These are phyloP conservation scores for Taenioides sp. DNA, from an alignment of 2,797 vertebrate genomes.

Conservation along the genomic window DNA sequence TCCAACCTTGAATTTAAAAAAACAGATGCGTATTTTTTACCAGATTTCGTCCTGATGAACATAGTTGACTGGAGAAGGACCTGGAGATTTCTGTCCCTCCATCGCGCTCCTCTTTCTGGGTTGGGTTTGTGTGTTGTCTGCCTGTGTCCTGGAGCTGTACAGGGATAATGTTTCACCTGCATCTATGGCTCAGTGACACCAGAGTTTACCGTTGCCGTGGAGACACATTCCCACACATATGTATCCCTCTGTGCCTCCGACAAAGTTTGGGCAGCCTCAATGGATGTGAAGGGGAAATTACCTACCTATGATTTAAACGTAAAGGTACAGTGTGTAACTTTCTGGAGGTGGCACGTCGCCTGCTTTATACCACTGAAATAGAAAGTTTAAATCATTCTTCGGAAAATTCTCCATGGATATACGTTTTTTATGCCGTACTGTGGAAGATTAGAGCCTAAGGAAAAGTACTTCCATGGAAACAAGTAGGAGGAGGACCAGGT, in stretches of 20 bases:
- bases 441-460: too few relatives aligned
- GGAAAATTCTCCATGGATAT: too few relatives aligned
- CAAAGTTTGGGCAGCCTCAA: neutral
- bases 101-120: conserved; percentile 34
- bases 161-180: conserved; percentile 55
- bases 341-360: too few relatives aligned
- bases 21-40: conserved; percentile 42
- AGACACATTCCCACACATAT: conserved; percentile 24
- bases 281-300: neutral
- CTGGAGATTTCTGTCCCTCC: conserved; percentile 44
- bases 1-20: neutral
- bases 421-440: too few relatives aligned
- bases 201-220: conserved; percentile 64
- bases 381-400: too few relatives aligned
- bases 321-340: neutral
- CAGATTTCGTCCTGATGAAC: conserved; percentile 75
- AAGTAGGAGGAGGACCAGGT: too few relatives aligned
- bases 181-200: conserved; percentile 50
- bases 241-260: neutral
- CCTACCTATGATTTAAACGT: neutral
- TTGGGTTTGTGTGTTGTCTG: conserved; percentile 18
- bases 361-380: too few relatives aligned
- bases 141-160: conserved; percentile 5
- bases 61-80: conserved; percentile 52
- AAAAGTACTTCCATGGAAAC: too few relatives aligned